These are phyloP conservation scores for Lynx canadensis DNA, from an alignment of 2,113 vertebrate genomes.

Conservation along the genomic window DNA sequence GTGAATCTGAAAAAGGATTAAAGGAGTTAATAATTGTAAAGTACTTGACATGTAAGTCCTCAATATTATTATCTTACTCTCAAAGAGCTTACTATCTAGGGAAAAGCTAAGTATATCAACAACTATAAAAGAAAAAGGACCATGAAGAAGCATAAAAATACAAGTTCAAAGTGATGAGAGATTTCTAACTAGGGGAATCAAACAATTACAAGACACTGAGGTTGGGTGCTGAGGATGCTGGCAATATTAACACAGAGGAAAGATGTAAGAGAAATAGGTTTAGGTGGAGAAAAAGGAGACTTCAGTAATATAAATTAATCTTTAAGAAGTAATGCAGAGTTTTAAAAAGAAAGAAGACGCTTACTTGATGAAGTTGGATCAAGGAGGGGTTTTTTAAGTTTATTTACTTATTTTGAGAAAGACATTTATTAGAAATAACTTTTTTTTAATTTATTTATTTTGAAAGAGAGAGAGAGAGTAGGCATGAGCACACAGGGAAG, in stretches of 20 bases:
- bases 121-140: constrained; percentile 12
- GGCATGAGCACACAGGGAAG: no score
- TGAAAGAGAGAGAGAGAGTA: no score
- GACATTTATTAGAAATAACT: no score
- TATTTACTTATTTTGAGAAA: no score
- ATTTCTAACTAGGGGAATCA: constrained; percentile 22
- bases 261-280: constrained; percentile 40
- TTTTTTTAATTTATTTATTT: no score
- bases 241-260: constrained; percentile 16
- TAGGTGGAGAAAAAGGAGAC: background rate
- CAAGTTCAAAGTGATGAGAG: background rate
- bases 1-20: background rate
- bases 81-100: background rate
- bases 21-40: background rate
- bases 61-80: background rate
- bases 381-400: background rate
- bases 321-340: constrained; percentile 22
- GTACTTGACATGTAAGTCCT: background rate
- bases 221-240: background rate
- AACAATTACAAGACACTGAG: background rate
- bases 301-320: background rate
- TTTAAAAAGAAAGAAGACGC: constrained; percentile 31
- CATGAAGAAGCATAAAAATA: background rate
- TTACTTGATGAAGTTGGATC: background rate
- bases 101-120: background rate